A percentile compares a stretch with the other conserved stretches of the same genome.
phyloP scores from a whole-genome alignment of 2,113 vertebrate species.

The Oryzias melastigma region DNA sequence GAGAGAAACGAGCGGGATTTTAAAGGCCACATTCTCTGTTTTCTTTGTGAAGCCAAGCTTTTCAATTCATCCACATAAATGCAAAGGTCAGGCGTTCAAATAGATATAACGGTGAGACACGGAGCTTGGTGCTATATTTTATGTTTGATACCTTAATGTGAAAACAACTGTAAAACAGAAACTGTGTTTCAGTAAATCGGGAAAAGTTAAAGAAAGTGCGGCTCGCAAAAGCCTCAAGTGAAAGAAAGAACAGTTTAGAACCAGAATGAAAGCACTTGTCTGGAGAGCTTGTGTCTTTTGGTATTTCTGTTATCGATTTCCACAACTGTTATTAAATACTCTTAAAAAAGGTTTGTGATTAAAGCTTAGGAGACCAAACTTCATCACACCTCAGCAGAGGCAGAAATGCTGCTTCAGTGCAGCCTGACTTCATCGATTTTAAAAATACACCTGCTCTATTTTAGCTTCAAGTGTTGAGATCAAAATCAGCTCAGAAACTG shows the following conservation, averaged over 20 bases:
- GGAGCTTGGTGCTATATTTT: background rate
- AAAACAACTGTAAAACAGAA: background rate
- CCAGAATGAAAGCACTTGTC: too few relatives aligned
- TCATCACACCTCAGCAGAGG: background rate
- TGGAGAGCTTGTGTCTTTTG: background rate
- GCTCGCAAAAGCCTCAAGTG: background rate
- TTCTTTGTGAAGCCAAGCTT: constrained; percentile 1
- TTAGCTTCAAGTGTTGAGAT: too few relatives aligned
- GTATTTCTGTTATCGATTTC: background rate
- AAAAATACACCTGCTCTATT: too few relatives aligned
- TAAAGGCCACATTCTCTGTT: background rate
- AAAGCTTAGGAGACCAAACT: background rate
- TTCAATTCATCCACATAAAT: background rate
- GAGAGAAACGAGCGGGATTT: background rate
- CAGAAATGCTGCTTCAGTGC: background rate
- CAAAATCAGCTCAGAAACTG: background rate
- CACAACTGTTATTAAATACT: too few relatives aligned
- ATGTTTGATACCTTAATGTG: background rate
- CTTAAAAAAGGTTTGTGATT: background rate
- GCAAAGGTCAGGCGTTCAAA: constrained; percentile 1
- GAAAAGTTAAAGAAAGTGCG: background rate
- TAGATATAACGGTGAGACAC: background rate
- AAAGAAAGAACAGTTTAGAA: too few relatives aligned
- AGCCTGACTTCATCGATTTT: too few relatives aligned
- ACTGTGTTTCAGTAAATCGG: background rate